phyloP scores from a whole-genome alignment of 1,140 invertebrate species.

The Arctopsyche grandis region DNA sequence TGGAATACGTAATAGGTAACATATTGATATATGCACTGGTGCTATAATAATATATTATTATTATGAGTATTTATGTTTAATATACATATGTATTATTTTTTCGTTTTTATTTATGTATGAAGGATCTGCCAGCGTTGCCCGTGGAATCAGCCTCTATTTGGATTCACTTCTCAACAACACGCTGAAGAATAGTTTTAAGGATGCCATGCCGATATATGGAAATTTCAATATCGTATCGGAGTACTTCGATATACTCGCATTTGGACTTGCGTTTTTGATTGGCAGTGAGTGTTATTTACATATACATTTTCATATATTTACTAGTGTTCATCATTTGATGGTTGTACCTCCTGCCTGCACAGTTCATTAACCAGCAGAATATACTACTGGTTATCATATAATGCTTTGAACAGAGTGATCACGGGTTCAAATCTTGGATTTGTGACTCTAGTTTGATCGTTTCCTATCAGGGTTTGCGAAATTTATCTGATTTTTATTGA shows the following conservation, averaged over 20 bases:
- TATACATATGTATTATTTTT: slow-evolving; percentile 20
- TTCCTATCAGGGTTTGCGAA: too few relatives aligned
- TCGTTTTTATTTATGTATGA: not conserved
- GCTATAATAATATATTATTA: slow-evolving; percentile 4
- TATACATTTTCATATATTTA: slow-evolving; percentile 10
- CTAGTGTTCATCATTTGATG: not conserved
- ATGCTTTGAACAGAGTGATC: too few relatives aligned
- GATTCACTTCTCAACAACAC: slow-evolving; percentile 44
- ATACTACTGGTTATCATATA: too few relatives aligned
- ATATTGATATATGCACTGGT: not conserved
- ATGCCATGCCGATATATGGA: slow-evolving; percentile 66
- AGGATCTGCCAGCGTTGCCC: slow-evolving; percentile 50
- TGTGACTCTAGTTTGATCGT: too few relatives aligned
- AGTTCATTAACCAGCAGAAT: too few relatives aligned
- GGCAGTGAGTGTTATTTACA: slow-evolving; percentile 62
- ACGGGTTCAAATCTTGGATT: too few relatives aligned
- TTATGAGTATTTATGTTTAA: not conserved
- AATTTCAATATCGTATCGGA: slow-evolving; percentile 62
- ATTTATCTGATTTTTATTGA: too few relatives aligned
- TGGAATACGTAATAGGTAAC: slow-evolving; percentile 91
- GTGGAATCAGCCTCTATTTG: slow-evolving; percentile 74
- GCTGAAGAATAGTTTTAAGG: slow-evolving; percentile 58
- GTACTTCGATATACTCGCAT: slow-evolving; percentile 78
- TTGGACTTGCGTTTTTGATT: slow-evolving; percentile 69
- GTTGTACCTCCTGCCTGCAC: too few relatives aligned